Percentiles rank a stretch among this genome's conserved stretches.
Conservation (phyloP, 2,113 vertebrate species). For the Brachypodius melanocephalos region DNA sequence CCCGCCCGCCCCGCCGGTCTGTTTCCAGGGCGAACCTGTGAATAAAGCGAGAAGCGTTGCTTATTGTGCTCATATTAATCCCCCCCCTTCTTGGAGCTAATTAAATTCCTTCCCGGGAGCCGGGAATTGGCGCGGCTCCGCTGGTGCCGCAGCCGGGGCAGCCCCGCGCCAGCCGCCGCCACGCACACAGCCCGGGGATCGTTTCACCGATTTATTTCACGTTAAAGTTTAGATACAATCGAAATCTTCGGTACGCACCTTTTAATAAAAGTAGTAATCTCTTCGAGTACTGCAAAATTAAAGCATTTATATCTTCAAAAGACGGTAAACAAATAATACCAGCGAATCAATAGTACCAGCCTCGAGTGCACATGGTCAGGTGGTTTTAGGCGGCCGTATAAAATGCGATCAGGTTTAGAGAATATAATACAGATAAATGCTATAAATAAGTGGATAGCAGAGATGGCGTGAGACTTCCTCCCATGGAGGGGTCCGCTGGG, state of each 20-base stretch:
- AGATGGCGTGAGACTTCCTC: neutral
- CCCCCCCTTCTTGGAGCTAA: conserved; percentile 70
- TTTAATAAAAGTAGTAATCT: conserved; percentile 71
- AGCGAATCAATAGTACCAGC: conserved; percentile 56
- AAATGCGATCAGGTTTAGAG: conserved; percentile 38
- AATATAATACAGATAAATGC: conserved; percentile 14
- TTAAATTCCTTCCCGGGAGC: conserved; percentile 72
- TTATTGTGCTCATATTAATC: conserved; percentile 74
- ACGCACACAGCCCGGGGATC: conserved; percentile 50
- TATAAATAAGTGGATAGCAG: neutral
- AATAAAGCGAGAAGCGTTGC: conserved; percentile 69
- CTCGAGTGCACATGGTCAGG: conserved; percentile 36
- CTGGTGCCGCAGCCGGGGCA: neutral
- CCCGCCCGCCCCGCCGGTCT: neutral
- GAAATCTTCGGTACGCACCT: conserved; percentile 68
- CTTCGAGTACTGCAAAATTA: conserved; percentile 69
- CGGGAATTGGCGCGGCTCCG: neutral
- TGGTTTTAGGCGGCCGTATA: conserved; percentile 37
- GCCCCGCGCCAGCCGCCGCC: neutral
- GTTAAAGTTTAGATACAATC: conserved; percentile 68
- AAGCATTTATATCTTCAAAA: conserved; percentile 70
- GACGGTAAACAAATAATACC: conserved; percentile 65
- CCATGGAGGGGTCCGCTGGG: neutral
- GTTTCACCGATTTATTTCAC: conserved; percentile 73
- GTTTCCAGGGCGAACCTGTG: conserved; percentile 32